A percentile compares a stretch with the other conserved stretches of the same genome.
Conservation (phyloP, 2,113 vertebrate species). For the Erpornis zantholeuca region DNA sequence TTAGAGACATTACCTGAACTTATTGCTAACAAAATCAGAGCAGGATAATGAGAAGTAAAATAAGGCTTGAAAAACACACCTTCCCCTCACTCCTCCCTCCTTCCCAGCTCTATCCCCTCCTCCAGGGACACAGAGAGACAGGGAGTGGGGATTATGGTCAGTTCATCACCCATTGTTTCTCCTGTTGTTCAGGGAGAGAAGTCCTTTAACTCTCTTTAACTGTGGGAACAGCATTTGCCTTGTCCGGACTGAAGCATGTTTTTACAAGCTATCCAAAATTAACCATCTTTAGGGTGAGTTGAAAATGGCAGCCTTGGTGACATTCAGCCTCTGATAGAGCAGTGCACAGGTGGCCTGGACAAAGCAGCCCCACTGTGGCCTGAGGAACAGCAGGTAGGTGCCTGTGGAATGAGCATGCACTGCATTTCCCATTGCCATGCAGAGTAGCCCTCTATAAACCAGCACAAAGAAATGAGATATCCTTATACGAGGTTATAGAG, state of each 20-base stretch:
- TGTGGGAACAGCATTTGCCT: background rate
- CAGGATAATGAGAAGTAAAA: background rate
- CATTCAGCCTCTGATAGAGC: background rate
- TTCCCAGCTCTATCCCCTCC: background rate
- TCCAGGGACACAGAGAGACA: background rate
- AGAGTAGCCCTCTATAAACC: background rate
- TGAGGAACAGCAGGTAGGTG: background rate
- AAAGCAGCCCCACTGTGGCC: background rate
- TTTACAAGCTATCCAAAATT: background rate
- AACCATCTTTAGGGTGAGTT: background rate
- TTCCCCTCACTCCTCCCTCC: background rate
- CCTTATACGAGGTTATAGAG: background rate
- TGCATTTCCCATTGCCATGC: background rate
- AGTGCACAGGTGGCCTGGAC: background rate
- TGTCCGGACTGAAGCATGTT: background rate
- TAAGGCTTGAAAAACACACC: background rate
- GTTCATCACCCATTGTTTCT: rapidly evolving
- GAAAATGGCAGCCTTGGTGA: background rate
- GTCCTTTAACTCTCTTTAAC: background rate
- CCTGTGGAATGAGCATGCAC: background rate
- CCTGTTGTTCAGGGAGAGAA: background rate
- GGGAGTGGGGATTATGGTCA: background rate
- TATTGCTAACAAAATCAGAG: background rate
- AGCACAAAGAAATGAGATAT: background rate
- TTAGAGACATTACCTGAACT: background rate